Evolutionary conservation across 2,113 vertebrate genomes (phyloP), one percentile per base, ranked within the genome.

Genomic region (Nycticebus coucang): DNA sequence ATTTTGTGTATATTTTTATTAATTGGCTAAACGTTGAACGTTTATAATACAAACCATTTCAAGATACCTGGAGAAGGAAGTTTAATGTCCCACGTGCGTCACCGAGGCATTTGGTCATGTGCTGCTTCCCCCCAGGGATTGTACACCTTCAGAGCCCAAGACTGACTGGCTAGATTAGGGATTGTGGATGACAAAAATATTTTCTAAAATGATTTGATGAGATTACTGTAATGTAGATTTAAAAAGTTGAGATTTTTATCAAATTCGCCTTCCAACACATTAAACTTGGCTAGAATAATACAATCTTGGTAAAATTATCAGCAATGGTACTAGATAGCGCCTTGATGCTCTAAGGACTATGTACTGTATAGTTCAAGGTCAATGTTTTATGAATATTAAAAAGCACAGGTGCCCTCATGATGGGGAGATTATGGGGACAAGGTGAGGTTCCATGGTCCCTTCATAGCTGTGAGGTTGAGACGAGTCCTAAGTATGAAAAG

Each of bases 401-500:
- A 30, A 14, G 2, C 18, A 0, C 17, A 6, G 9, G 50, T 4
- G 15, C 2, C 5, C 33, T 12, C 19, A n/a, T 3, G 8, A 30
- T 4, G 3, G 7, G 41, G 60, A 33, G n/a, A 28, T 66, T 9
- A 15, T 1, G 53, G 17, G 55, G 15, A 22, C 1, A 28, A 26
- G 64, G 18, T 1, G 33, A 22, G 6, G 5, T n/a, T 26, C 18
- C 11, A 6, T 4, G 1, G 0, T 1, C 3, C 2, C 22, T 28
- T 33, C 45, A 5, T 2, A 0, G 30, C 2, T 69, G 22, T 41
- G 0, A 13, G 14, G 26, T 0, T 33, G 30, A 37, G 60, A 28
- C 7, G 0, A 0, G 8, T 8, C 37, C 28, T 30, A 0, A 5
- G 33, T 5, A 15, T 0, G 4, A 12, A 22, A 53, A 53, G 14